Conservation (phyloP, 2,888 invertebrate species). For the Macaria liturata region DNA sequence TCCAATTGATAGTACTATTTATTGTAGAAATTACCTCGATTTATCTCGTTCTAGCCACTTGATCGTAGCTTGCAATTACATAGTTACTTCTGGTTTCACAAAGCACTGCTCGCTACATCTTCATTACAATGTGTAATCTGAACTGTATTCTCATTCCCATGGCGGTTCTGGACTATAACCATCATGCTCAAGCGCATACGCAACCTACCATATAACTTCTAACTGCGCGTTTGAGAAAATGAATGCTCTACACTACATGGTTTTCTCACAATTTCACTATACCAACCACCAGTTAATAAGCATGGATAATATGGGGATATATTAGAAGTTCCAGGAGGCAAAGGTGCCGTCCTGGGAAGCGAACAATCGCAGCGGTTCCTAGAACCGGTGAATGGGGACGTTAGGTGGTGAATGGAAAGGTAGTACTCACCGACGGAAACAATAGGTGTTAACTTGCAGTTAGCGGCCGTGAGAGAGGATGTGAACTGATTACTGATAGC, state of each 20-base stretch:
- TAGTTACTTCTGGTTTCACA: conserved; percentile 17
- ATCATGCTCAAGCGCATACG: conserved; percentile 44
- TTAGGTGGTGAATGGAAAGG: conserved; percentile 56
- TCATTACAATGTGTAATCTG: conserved; percentile 52
- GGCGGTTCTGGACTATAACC: conserved; percentile 71
- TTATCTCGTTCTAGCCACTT: not conserved
- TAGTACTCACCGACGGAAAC: conserved; percentile 58
- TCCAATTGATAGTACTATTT: too few species aligned
- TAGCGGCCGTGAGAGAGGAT: conserved; percentile 55
- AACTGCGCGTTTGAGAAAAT: conserved; percentile 18
- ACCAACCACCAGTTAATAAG: conserved; percentile 25
- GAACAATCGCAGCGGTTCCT: conserved; percentile 63
- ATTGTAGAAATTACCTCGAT: too few species aligned
- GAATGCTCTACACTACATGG: not conserved
- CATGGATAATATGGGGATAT: conserved; percentile 43
- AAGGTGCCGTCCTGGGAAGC: conserved; percentile 62
- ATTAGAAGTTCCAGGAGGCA: conserved; percentile 38
- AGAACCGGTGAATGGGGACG: conserved; percentile 55
- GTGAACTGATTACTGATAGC: conserved; percentile 56
- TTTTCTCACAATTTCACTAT: conserved; percentile 22
- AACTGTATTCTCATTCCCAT: conserved; percentile 66
- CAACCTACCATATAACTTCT: conserved; percentile 46
- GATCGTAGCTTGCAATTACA: conserved; percentile 7
- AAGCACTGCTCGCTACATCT: conserved; percentile 17
- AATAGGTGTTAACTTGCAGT: conserved; percentile 65